Evolutionary conservation across 2,888 invertebrate genomes (phyloP).

Genomic region (Zaprionus bogoriensis): DNA sequence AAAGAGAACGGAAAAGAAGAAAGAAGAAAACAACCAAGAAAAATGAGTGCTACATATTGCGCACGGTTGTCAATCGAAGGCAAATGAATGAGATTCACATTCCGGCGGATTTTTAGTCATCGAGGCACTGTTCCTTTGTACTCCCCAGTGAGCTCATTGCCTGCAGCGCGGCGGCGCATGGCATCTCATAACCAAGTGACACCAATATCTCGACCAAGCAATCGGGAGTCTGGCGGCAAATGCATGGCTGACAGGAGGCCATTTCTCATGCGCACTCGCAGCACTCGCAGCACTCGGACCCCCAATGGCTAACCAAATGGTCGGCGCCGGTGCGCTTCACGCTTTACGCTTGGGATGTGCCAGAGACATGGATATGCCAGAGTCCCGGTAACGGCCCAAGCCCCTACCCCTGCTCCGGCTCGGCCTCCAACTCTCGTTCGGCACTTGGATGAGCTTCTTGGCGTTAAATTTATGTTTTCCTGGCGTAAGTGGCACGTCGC

Average conservation of each 20-base stretch:
- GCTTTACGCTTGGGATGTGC: constrained; percentile 45
- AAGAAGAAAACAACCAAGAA: no score
- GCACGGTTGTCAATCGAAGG: not conserved
- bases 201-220: constrained; percentile 19
- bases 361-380: constrained; percentile 10
- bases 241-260: constrained; percentile 44
- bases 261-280: constrained; percentile 63
- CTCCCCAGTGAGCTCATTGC: constrained; percentile 11
- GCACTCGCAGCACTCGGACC: constrained; percentile 3
- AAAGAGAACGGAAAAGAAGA: constrained; percentile 29
- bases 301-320: constrained; percentile 30
- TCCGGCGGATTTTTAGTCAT: no score
- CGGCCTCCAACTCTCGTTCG: no score
- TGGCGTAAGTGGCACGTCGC: constrained; percentile 69
- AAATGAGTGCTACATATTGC: no score
- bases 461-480: constrained; percentile 75
- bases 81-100: no score
- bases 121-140: no score
- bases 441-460: constrained; percentile 56
- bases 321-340: constrained; percentile 11
- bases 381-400: not conserved
- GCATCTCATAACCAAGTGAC: constrained; percentile 8
- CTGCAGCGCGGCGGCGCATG: constrained; percentile 2
- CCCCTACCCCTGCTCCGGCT: no score
- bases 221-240: constrained; percentile 15